Percentiles rank a stretch among this genome's conserved stretches.
Conservation (phyloP, 2,888 invertebrate species). For the Scrobipalpa atriplicella region DNA sequence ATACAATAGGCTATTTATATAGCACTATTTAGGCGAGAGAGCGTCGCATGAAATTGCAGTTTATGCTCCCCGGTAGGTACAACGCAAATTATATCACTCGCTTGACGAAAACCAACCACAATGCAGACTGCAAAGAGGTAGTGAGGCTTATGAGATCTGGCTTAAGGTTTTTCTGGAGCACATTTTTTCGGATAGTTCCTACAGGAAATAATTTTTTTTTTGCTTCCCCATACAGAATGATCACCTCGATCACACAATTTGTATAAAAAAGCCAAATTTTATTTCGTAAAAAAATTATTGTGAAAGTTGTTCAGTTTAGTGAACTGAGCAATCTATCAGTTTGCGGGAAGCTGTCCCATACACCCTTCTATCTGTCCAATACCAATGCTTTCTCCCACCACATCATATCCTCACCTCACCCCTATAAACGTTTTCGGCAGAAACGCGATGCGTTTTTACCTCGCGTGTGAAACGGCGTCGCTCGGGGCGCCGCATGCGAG, state of each 20-base stretch:
- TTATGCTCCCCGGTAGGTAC: slow-evolving; percentile 40
- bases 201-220: too few species aligned
- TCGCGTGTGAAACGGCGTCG: slow-evolving; percentile 22
- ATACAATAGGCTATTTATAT: slow-evolving; percentile 32
- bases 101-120: slow-evolving; percentile 2
- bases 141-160: not conserved
- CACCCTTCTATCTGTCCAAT: too few species aligned
- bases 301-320: too few species aligned
- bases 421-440: slow-evolving; percentile 13
- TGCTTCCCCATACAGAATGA: too few species aligned
- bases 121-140: not conserved
- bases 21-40: slow-evolving; percentile 36
- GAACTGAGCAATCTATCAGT: too few species aligned
- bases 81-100: slow-evolving; percentile 10
- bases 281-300: too few species aligned
- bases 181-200: too few species aligned
- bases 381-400: not conserved
- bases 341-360: too few species aligned
- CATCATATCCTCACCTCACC: too few species aligned
- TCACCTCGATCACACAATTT: too few species aligned
- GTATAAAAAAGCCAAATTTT: too few species aligned
- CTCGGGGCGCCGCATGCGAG: slow-evolving; percentile 13
- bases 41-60: slow-evolving; percentile 47
- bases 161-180: too few species aligned
- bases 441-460: slow-evolving; percentile 25